Base-by-base conservation (phyloP, 2,113 vertebrate genomes). In the Trochalopteron elliotii region DNA sequence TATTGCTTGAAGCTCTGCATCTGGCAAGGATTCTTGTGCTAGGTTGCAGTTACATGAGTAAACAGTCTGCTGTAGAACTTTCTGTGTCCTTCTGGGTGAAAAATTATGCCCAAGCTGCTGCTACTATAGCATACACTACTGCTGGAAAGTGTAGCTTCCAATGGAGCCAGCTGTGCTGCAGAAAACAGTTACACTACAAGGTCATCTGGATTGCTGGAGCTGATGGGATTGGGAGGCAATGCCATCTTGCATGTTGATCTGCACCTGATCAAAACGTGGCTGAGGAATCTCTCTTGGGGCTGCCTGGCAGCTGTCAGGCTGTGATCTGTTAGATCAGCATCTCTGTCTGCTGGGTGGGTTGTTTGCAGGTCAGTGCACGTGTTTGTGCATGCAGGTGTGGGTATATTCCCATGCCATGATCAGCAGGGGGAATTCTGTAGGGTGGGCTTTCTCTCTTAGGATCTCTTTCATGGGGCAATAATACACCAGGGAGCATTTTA, bases 41-140 rank as follows among this genome's bases (percentile, higher is more conserved):
- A 33, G 68, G 59, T 35, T 64, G 64, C 83, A 89, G 57, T 88
- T 88, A 69, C 84, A 69, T 3, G 23, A 53, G 55, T 39, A 40
- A 78, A 78, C 84, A 87, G 61, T 78, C 84, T 87, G 74, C 69
- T 61, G 55, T 44, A 52, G 65, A 69, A 52, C 63, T 61, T 85
- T 22, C 42, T 75, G n/a, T 82, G 64, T 95, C 89, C 42, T 92
- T 76, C 79, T 95, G 94, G 49, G 76, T 93, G 77, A 81, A 93
- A 95, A 93, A 60, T 39, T 2, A 68, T 7, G 21, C 70, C 45
- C 59, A 87, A 96, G 96, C 90, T 97, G 94, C 96, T 96, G 11
- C 78, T 78, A 68, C 63, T 69, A 8, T 50, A 87, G 90, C 86
- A 57, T 76, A 92, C 94, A 96, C 96, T 97, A 96, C 94, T 89